A percentile compares a stretch with the other conserved stretches of the same genome.
phyloP scores from a whole-genome alignment of 2,797 vertebrate genomes.

The Diplodus puntazzo region DNA sequence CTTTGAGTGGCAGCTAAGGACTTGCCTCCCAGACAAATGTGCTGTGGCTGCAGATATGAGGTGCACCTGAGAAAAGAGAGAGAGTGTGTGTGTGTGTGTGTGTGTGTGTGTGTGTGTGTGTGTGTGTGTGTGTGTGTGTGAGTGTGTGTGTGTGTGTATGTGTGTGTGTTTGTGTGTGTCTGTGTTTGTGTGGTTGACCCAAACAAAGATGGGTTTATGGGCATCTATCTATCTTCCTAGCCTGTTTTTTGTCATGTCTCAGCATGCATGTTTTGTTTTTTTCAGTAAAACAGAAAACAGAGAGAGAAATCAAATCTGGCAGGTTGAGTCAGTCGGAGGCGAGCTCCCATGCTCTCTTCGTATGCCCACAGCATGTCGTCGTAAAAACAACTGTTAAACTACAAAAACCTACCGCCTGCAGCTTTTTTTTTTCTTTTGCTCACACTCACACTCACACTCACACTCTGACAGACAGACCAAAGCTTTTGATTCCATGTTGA shows the following conservation, averaged over 20 bases:
- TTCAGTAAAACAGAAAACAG: slow-evolving; percentile 7
- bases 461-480: slow-evolving; percentile 42
- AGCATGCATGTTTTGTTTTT: slow-evolving; percentile 18
- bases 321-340: slow-evolving; percentile 24
- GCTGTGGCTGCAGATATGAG: slow-evolving; percentile 95
- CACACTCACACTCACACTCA: slow-evolving; percentile 27
- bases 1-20: slow-evolving; percentile 96
- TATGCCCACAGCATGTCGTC: slow-evolving; percentile 12
- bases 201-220: slow-evolving; percentile 15
- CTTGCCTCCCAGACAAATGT: slow-evolving; percentile 97
- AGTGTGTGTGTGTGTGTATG: not conserved
- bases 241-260: slow-evolving; percentile 12
- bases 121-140: no score
- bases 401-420: slow-evolving; percentile 24
- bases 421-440: slow-evolving; percentile 4
- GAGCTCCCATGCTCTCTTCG: slow-evolving; percentile 19
- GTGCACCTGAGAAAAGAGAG: slow-evolving; percentile 87
- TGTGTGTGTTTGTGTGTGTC: not conserved
- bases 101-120: no score
- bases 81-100: not conserved
- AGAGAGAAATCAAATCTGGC: slow-evolving; percentile 30
- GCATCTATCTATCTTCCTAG: slow-evolving; percentile 3
- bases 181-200: slow-evolving; percentile 1
- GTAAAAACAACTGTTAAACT: slow-evolving; percentile 31
- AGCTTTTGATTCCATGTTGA: slow-evolving; percentile 33